Conservation (phyloP, 2,113 vertebrate genomes). For the Anas platyrhynchos region DNA sequence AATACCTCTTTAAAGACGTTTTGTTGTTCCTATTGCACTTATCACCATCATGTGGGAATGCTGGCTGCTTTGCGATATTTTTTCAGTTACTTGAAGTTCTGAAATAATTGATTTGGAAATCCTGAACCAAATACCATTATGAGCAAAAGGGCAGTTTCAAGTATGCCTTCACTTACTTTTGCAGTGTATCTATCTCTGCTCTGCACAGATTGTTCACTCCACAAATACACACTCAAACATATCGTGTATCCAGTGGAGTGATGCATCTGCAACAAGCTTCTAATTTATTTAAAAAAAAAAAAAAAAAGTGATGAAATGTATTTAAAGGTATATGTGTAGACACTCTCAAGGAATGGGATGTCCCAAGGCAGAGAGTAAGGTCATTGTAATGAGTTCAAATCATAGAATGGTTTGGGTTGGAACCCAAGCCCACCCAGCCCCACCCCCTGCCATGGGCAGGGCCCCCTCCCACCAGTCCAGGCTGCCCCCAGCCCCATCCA, state of each 20-base stretch:
- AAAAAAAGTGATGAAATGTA: background rate
- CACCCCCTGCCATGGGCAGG: background rate
- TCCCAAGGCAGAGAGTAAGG: background rate
- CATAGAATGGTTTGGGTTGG: background rate
- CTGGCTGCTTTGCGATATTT: background rate
- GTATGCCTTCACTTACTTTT: background rate
- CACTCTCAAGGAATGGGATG: background rate
- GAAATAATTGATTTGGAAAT: background rate
- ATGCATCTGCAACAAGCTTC: background rate
- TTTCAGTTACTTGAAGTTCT: background rate
- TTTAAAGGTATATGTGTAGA: background rate
- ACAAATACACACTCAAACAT: background rate
- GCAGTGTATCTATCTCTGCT: background rate
- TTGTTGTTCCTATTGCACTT: background rate
- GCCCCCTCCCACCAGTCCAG: background rate
- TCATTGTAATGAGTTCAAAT: background rate
- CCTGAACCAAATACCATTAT: background rate
- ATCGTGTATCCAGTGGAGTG: background rate
- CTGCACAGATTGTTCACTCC: background rate
- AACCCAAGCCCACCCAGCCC: background rate
- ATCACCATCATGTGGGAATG: background rate
- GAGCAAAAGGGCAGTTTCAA: background rate
- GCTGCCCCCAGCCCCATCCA: background rate
- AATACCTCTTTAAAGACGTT: accelerated
- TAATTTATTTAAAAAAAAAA: background rate